These are phyloP conservation scores for Salpingus planirostris DNA, from an alignment of 2,888 invertebrate species.

Conservation along the genomic window DNA sequence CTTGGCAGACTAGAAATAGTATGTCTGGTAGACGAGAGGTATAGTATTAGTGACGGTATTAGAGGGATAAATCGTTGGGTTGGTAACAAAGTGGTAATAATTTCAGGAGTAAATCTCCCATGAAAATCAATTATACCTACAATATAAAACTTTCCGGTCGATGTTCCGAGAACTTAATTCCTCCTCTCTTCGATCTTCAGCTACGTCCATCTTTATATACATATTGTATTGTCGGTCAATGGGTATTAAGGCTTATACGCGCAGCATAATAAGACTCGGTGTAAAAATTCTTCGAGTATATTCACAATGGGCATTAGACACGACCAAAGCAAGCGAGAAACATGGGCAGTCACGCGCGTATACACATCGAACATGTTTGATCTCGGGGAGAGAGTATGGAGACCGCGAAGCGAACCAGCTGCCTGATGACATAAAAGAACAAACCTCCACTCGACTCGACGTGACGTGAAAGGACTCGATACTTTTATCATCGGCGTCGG, in stretches of 20 bases:
- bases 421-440: too few species aligned
- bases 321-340: slow-evolving; percentile 11
- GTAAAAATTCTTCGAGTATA: slow-evolving; percentile 9
- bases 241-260: background rate
- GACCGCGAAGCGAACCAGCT: too few species aligned
- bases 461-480: too few species aligned
- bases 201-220: background rate
- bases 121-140: background rate
- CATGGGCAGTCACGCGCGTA: slow-evolving; percentile 12
- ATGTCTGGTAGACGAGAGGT: too few species aligned
- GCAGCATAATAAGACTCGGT: background rate
- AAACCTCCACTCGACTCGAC: too few species aligned
- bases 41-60: too few species aligned
- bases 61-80: too few species aligned
- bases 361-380: too few species aligned
- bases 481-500: too few species aligned
- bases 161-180: background rate
- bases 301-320: slow-evolving; percentile 11
- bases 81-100: too few species aligned
- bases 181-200: background rate
- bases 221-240: background rate
- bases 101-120: background rate
- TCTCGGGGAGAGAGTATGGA: too few species aligned
- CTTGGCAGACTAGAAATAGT: too few species aligned
- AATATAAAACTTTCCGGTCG: background rate